phyloP scores from a whole-genome alignment of 2,888 invertebrate species.

The Ormyrus rosae region DNA sequence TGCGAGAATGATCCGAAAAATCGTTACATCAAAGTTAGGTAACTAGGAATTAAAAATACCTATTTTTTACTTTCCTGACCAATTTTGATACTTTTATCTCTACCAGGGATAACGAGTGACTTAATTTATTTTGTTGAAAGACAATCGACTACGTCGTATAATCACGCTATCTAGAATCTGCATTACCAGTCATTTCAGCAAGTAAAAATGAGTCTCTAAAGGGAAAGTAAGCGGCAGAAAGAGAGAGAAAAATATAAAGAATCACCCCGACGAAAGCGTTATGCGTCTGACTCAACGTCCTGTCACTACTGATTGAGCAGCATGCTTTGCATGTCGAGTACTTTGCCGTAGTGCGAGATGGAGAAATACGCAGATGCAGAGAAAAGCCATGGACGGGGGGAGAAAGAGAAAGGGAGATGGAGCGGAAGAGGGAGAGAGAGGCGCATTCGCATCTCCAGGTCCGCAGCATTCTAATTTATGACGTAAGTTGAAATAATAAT shows the following conservation, averaged over 20 bases:
- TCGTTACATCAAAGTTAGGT: no score
- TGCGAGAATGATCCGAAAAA: no score
- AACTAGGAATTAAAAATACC: no score
- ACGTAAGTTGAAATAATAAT: slow-evolving; percentile 41
- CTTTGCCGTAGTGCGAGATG: no score
- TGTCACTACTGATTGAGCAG: slow-evolving; percentile 11
- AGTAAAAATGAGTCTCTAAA: background rate
- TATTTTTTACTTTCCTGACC: no score
- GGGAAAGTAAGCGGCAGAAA: no score
- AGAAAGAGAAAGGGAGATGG: no score
- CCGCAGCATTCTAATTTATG: slow-evolving; percentile 30
- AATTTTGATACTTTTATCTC: no score
- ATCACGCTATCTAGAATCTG: background rate
- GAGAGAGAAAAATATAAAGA: background rate
- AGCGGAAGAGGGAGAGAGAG: background rate
- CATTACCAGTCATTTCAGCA: background rate
- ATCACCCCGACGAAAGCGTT: background rate
- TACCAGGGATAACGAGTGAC: no score
- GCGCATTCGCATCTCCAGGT: slow-evolving; percentile 3
- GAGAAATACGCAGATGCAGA: no score
- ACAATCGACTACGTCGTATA: no score
- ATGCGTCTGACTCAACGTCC: slow-evolving; percentile 21
- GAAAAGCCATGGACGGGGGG: background rate
- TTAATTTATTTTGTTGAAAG: no score
- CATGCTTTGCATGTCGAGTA: slow-evolving; percentile 24